A percentile compares a stretch with the other conserved stretches of the same genome.
Conservation (phyloP, 2,113 vertebrate genomes). For the Eclectus roratus region DNA sequence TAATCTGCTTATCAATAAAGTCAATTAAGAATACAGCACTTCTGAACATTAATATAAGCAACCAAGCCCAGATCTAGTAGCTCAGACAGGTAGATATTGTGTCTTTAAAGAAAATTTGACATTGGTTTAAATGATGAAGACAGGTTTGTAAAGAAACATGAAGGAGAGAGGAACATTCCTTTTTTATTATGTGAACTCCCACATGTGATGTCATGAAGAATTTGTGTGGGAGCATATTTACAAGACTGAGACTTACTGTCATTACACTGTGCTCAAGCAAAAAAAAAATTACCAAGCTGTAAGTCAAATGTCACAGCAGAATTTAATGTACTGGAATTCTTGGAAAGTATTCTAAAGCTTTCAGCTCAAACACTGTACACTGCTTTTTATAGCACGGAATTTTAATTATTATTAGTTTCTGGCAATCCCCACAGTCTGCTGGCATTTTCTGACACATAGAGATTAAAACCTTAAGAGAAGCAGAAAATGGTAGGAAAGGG, state of each 20-base stretch:
- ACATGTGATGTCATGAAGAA: conserved; percentile 52
- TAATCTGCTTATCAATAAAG: not conserved
- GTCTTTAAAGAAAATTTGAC: not conserved
- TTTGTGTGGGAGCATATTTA: conserved; percentile 73
- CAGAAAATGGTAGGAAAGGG: conserved; percentile 13
- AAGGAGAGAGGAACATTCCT: conserved; percentile 57
- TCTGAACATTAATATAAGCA: not conserved
- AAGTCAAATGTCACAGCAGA: conserved; percentile 62
- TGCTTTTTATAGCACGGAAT: conserved; percentile 49
- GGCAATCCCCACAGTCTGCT: conserved; percentile 36
- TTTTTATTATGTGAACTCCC: conserved; percentile 55
- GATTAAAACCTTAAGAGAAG: conserved; percentile 50
- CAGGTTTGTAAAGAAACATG: not conserved
- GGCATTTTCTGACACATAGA: conserved; percentile 20
- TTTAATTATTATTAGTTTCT: conserved; percentile 56
- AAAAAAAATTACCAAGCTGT: conserved; percentile 25
- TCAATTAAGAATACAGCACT: not conserved
- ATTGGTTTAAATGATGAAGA: not conserved
- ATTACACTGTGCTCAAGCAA: not conserved
- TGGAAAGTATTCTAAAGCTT: conserved; percentile 43
- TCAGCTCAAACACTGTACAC: not conserved
- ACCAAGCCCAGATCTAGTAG: not conserved
- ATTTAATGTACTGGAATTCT: conserved; percentile 54
- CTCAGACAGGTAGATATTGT: not conserved
- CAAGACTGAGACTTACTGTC: conserved; percentile 31